Base-by-base conservation (phyloP, 2,797 vertebrate species). In the Thalassophryne amazonica region DNA sequence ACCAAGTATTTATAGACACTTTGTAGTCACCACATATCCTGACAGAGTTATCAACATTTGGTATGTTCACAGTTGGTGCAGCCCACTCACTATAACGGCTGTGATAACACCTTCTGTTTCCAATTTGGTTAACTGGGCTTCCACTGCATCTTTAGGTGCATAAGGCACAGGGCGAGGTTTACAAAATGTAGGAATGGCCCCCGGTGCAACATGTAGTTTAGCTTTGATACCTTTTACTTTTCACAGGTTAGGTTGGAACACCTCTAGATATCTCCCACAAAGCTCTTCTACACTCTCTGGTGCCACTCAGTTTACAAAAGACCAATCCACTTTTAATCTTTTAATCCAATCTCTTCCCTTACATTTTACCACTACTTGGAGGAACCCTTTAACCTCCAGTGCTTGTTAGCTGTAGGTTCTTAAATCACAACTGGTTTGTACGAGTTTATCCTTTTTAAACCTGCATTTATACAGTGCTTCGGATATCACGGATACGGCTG, bases 1-100 rank as follows among this genome's bases (percentile, higher is more conserved):
- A 31, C 50, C 55, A 69, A 0, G 41, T 50, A 15, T 64, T 71
- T 3, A 60, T 33, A 1, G 33, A 52, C 11, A 64, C 47, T 14
- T 61, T 23, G 31, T 32, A 41, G n/a, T 52, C 30, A 29, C 20
- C 16, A 34, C 30, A 52, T 0, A 52, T 41, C 0, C 21, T 33
- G 1, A 29, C 33, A 29, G 19, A 9, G 13, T n/a, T n/a, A n/a
- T n/a, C n/a, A n/a, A n/a, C n/a, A n/a, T n/a, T n/a, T n/a, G n/a
- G n/a, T n/a, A 24, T 38, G 21, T 6, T 16, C 3, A 18, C 14
- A 9, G 14, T 17, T 3, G 15, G 42, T 1, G 7, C 2, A 3
- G 23, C 15, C 37, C 49, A 52, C 27, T 41, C 49, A 24, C 49
- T 52, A 15, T n/a, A 32, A 25, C 12, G 31, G 28, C 27, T 16